Evolutionary conservation across 2,888 invertebrate genomes (phyloP).

Genomic region (Miltochrista miniata): DNA sequence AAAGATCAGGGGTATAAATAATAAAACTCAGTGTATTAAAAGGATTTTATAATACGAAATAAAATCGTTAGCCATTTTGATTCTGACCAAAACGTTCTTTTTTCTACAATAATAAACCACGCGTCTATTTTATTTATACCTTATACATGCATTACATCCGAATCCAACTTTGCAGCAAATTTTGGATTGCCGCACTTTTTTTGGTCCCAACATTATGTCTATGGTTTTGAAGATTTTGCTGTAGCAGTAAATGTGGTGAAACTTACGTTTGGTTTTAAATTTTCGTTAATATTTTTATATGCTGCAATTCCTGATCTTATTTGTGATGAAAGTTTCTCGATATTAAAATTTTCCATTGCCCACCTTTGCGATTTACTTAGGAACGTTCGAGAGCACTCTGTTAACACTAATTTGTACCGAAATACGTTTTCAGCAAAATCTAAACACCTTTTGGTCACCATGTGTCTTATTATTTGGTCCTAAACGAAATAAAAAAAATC

Average conservation of each 20-base stretch:
- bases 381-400: slow-evolving; percentile 30
- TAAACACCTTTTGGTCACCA: slow-evolving; percentile 47
- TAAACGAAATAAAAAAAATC: slow-evolving; percentile 37
- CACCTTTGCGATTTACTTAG: slow-evolving; percentile 42
- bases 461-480: slow-evolving; percentile 47
- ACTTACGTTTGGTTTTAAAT: not conserved
- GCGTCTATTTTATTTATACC: too few species aligned
- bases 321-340: slow-evolving; percentile 33
- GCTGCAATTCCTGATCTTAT: slow-evolving; percentile 25
- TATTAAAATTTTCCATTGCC: slow-evolving; percentile 49
- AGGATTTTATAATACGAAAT: too few species aligned
- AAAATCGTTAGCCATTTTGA: too few species aligned
- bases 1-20: too few species aligned
- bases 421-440: slow-evolving; percentile 24
- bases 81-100: too few species aligned
- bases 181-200: too few species aligned
- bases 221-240: too few species aligned
- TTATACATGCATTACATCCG: too few species aligned
- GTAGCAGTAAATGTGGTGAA: not conserved
- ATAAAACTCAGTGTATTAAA: too few species aligned
- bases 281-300: not conserved
- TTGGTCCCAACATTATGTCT: too few species aligned
- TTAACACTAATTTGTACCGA: slow-evolving; percentile 31
- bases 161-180: too few species aligned
- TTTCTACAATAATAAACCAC: too few species aligned